Conservation (phyloP, 2,888 invertebrate genomes). For the Macrophya annulata region DNA sequence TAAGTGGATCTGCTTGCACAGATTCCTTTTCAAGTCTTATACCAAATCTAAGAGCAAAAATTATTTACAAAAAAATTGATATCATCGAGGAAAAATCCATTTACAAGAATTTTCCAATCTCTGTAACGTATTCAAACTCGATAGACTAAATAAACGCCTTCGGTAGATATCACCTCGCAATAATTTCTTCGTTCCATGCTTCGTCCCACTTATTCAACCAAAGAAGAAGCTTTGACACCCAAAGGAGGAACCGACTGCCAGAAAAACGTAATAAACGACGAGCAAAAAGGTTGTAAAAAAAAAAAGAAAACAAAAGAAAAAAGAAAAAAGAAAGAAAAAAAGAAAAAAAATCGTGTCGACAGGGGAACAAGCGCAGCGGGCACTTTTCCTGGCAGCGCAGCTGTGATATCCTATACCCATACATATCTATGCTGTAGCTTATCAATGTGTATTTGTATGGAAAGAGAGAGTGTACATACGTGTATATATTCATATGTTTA, state of each 20-base stretch:
- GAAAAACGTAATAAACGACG: conserved; percentile 44
- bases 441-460: not conserved
- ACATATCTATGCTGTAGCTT: conserved; percentile 11
- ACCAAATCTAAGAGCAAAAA: not conserved
- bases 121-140: not conserved
- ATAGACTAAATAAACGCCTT: not conserved
- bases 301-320: not conserved
- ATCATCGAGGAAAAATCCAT: not conserved
- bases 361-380: conserved; percentile 38
- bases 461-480: conserved; percentile 9
- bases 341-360: conserved; percentile 34
- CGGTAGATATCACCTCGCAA: not conserved
- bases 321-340: not conserved
- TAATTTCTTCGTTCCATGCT: not conserved
- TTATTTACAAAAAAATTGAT: not conserved
- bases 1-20: not conserved
- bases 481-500: conserved; percentile 2
- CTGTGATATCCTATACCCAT: conserved; percentile 13
- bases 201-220: conserved; percentile 14
- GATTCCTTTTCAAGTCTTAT: too few relatives aligned
- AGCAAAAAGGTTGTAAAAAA: conserved; percentile 6
- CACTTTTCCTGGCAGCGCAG: conserved; percentile 45
- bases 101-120: not conserved
- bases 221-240: conserved; percentile 15
- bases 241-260: conserved; percentile 24